These are phyloP conservation scores for Guaruba guarouba DNA, from an alignment of 2,113 vertebrate species.

Conservation along the genomic window DNA sequence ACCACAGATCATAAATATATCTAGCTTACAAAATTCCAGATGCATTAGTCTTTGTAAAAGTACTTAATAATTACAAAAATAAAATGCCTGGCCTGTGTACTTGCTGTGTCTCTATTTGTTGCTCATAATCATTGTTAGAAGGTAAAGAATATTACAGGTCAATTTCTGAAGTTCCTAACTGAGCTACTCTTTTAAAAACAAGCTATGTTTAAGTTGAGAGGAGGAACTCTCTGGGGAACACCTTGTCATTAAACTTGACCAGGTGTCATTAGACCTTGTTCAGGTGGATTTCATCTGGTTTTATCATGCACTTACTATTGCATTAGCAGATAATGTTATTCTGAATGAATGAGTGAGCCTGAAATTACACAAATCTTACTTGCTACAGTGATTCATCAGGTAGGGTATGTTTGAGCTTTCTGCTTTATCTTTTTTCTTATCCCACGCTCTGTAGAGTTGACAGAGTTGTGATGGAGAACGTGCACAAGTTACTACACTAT, in stretches of 20 bases:
- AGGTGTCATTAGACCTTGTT: background rate
- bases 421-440: background rate
- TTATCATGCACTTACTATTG: background rate
- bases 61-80: background rate
- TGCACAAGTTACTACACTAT: background rate
- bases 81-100: background rate
- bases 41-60: constrained; percentile 2
- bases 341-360: constrained; percentile 14
- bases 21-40: constrained; percentile 19
- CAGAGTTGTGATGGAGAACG: background rate
- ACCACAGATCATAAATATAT: background rate
- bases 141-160: background rate
- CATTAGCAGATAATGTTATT: background rate
- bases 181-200: background rate
- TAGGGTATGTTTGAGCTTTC: constrained; percentile 10
- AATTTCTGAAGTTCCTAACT: background rate
- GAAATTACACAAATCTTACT: background rate
- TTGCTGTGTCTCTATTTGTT: background rate
- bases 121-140: background rate
- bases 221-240: background rate
- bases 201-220: background rate
- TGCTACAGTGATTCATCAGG: constrained; percentile 42
- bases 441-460: constrained; percentile 15
- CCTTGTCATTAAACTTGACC: background rate
- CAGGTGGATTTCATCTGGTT: background rate